Evolutionary conservation across 2,113 vertebrate species (phyloP), one percentile per base, ranked within the genome.

Genomic region (Gambusia affinis): DNA sequence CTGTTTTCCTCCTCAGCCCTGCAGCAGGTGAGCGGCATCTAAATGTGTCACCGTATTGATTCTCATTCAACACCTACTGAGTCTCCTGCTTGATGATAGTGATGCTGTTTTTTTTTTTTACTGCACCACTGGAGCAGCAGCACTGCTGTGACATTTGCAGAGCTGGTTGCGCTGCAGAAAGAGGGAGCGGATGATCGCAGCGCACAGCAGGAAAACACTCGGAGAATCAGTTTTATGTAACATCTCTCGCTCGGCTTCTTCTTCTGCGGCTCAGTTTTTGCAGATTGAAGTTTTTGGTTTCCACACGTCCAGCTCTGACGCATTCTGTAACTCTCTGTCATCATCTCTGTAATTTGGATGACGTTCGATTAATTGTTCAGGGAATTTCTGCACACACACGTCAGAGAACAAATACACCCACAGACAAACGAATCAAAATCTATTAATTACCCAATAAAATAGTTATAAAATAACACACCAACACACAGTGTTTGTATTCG

Each of bases 21-120:
- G 86, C 87, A 84, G 89, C 88, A 94, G 93, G 93, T 93, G 91
- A 93, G 91, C 73, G 28, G 82, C 80, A 54, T 81, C 81, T 81
- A 87, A 85, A 85, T 64, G 4, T 64, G 33, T 29, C 65, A 30
- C 73, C 63, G 66, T 67, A 47, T 35, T 66, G 64, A 57, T 42
- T 69, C 39, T 14, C 68, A 69, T 54, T 64, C 57, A 28, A 73
- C 35, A 7, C 60, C 67, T 76, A 15, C 60, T 35, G 75, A 1
- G 31, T 68, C 73, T 42, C 75, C 67, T 31, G 29, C 63, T 67
- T 37, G 35, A 30, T 39, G 22, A 71, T 28, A 35, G 77, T 47
- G 42, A 51, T 57, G 27, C 78, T 12, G 33, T 22, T 64, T 11
- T 31, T 54, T 19, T 19, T 35, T 68, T 35, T 67, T 77, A 12